Evolutionary conservation across 2,797 vertebrate species (phyloP), one percentile per base, ranked within the genome.

Genomic region (Lophius americanus): DNA sequence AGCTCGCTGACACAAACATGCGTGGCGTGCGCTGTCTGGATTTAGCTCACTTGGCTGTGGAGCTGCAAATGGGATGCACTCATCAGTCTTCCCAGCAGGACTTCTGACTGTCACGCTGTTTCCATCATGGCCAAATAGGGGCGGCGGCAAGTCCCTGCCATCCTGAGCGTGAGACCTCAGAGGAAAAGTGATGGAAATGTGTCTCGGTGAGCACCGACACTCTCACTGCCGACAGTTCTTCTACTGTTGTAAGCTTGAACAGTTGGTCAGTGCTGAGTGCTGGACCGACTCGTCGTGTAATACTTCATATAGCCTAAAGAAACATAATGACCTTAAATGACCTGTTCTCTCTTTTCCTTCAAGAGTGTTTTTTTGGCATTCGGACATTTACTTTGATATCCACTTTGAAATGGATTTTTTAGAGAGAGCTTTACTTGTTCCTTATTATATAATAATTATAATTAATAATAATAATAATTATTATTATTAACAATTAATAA

Each of bases 81-180:
- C 92, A 94, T 94, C 93, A 92, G 92, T 92, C 91, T 92, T 92
- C 90, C 64, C 92, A 89, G 91, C 89, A 87, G 86, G 93, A 88
- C 70, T 51, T 80, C 83, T 78, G 85, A 86, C 89, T 87, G 89
- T 92, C 92, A 88, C 72, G 87, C 92, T 93, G 92, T 86, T 93
- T 94, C 89, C 90, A 92, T 93, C 92, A 92, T 64, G 73, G 78
- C 76, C 75, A 74, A 84, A 70, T 54, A 60, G 64, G 63, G 63
- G 74, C 61, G 44, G 79, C 60, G 74, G 74, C 84, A 68, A 63
- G 77, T 76, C 78, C 79, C 76, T 74, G 82, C 64, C 51, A 67
- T 75, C 66, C 73, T 62, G 75, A 64, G 66, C 62, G 60, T 66
- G 70, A 88, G 80, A 81, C 79, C 85, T 79, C 76, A 54, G 54